phyloP scores from a whole-genome alignment of 2,888 invertebrate genomes.

The Galerucella nymphaeae region DNA sequence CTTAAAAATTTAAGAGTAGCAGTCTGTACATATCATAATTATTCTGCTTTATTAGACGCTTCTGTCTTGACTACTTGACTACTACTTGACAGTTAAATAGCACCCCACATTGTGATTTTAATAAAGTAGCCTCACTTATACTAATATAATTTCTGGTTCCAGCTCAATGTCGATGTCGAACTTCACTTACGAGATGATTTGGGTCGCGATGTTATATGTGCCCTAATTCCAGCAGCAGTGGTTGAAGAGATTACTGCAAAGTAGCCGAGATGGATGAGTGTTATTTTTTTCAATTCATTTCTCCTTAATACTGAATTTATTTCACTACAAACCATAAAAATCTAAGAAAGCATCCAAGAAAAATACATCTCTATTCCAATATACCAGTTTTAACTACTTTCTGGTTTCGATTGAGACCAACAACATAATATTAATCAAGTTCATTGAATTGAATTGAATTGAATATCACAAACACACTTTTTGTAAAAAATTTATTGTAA shows the following conservation, averaged over 20 bases:
- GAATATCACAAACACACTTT: too few species aligned
- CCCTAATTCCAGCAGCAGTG: constrained; percentile 71
- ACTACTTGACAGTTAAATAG: too few species aligned
- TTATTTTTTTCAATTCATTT: neutral
- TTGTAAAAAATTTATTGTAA: neutral
- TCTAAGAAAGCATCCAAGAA: neutral
- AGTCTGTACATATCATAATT: too few species aligned
- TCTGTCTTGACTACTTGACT: too few species aligned
- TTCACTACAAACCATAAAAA: neutral
- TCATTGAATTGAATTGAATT: too few species aligned
- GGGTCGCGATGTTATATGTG: constrained; percentile 74
- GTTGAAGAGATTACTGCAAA: neutral
- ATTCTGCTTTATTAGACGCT: too few species aligned
- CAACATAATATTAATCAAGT: too few species aligned
- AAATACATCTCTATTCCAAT: too few species aligned
- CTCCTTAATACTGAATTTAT: neutral
- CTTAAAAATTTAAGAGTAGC: too few species aligned
- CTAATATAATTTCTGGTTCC: constrained; percentile 46
- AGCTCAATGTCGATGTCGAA: constrained; percentile 75
- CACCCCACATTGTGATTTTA: too few species aligned
- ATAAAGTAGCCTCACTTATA: neutral
- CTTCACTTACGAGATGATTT: constrained; percentile 77
- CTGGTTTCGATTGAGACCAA: too few species aligned
- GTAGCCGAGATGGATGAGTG: neutral
- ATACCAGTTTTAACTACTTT: too few species aligned